Evolutionary conservation across 2,113 vertebrate genomes (phyloP), one percentile per base, ranked within the genome.

Genomic region (Myiopsitta monachus): DNA sequence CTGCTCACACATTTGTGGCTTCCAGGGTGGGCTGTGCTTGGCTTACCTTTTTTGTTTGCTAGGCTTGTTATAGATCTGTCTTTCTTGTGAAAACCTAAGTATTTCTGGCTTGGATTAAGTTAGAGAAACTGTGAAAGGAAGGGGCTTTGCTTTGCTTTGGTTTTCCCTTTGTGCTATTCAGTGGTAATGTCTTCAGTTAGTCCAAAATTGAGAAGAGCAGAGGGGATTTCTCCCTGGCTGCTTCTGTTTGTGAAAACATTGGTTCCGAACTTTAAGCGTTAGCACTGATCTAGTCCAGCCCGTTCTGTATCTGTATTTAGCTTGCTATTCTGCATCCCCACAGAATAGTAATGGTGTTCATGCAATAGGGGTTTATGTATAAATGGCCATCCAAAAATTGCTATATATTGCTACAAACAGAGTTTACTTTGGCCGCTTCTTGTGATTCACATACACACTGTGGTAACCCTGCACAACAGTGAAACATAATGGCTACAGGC

Each of bases 1-100:
- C 2, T 6, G 69, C 61, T 76, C 47, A 2, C 1, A 3, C 1
- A 18, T 36, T 1, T 41, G 59, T 0, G 0, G 52, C 85, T 66
- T 11, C 12, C 38, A 30, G 88, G 80, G 90, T 74, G 88, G 86
- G 1, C 80, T 12, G 10, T 16, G 0, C 78, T 66, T 15, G 3
- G 5, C 55, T 54, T 14, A 30, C 49, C 36, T 66, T 33, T 88
- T 63, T 14, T 38, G 76, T 27, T 28, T 70, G 46, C 75, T 55
- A 67, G 43, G 33, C 1, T 10, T 74, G 31, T 26, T 36, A 21
- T 4, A 47, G 47, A 22, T 10, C 3, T 0, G 1, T 7, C 49
- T 57, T 16, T 52, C 83, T 41, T 77, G 49, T 59, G 66, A 86
- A 92, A 88, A 83, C 23, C 26, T 28, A 44, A 33, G 33, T 51